Conservation (phyloP, 2,888 invertebrate species). For the Copidosoma aretas region DNA sequence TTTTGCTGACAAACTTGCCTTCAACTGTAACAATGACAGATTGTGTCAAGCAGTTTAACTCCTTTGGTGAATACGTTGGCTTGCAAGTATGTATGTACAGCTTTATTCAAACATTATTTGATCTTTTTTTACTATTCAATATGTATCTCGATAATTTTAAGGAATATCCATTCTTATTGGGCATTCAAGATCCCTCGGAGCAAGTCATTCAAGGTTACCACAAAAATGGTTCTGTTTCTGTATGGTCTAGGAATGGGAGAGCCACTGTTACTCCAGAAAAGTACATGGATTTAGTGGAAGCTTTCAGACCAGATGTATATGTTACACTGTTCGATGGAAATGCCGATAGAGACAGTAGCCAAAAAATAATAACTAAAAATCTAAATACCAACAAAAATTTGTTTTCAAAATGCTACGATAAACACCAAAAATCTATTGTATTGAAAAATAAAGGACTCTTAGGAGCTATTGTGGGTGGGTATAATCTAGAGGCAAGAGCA, state of each 20-base stretch:
- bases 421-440: conserved; percentile 68
- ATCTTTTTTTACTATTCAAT: neutral
- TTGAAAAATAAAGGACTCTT: conserved; percentile 66
- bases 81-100: conserved; percentile 57
- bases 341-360: conserved; percentile 70
- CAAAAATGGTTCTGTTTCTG: conserved; percentile 72
- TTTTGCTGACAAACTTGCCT: conserved; percentile 77
- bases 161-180: conserved; percentile 65
- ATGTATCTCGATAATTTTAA: conserved; percentile 42
- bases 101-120: neutral
- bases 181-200: conserved; percentile 76
- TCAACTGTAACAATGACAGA: conserved; percentile 73
- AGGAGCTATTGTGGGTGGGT: conserved; percentile 80
- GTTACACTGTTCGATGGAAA: conserved; percentile 82
- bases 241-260: conserved; percentile 84
- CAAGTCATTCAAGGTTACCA: conserved; percentile 75
- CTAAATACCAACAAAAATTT: conserved; percentile 73
- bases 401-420: conserved; percentile 73
- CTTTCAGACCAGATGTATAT: conserved; percentile 82
- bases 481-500: conserved; percentile 70
- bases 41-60: conserved; percentile 70
- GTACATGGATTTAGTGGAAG: conserved; percentile 80
- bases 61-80: conserved; percentile 70
- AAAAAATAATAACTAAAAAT: conserved; percentile 76
- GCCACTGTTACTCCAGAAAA: conserved; percentile 70